These are phyloP conservation scores for Zophobas atratus DNA, from an alignment of 1,140 invertebrate species.

Conservation along the genomic window DNA sequence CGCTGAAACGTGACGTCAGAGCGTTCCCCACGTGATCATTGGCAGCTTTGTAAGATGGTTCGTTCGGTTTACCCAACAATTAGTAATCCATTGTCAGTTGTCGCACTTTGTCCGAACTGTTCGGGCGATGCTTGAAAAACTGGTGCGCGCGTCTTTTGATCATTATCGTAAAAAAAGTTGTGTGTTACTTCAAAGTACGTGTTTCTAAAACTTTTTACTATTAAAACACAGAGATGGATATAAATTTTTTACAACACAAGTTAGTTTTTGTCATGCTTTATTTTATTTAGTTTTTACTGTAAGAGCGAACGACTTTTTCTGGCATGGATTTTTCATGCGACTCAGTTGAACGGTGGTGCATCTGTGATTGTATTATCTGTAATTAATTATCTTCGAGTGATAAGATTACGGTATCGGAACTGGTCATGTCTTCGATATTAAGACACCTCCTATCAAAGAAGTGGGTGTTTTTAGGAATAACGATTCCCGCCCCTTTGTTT, in stretches of 20 bases:
- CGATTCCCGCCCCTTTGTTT: slow-evolving; percentile 16
- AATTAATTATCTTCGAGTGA: slow-evolving; percentile 15
- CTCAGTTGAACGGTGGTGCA: slow-evolving; percentile 18
- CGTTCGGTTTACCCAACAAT: slow-evolving; percentile 27
- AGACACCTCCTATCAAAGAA: slow-evolving; percentile 54
- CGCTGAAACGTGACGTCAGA: slow-evolving; percentile 34
- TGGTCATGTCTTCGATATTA: slow-evolving; percentile 56
- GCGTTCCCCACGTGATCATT: slow-evolving; percentile 29
- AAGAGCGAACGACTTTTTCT: slow-evolving; percentile 25
- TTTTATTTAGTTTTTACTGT: slow-evolving; percentile 28
- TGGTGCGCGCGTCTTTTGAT: background rate
- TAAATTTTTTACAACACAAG: slow-evolving; percentile 61
- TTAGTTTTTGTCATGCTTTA: slow-evolving; percentile 54
- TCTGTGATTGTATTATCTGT: slow-evolving; percentile 41
- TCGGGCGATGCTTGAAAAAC: slow-evolving; percentile 39
- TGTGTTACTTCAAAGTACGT: slow-evolving; percentile 19
- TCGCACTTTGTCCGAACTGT: slow-evolving; percentile 35
- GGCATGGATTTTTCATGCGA: slow-evolving; percentile 30
- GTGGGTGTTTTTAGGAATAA: slow-evolving; percentile 41
- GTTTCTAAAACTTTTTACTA: slow-evolving; percentile 11
- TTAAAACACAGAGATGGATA: slow-evolving; percentile 52
- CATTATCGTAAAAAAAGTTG: slow-evolving; percentile 5
- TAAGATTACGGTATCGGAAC: slow-evolving; percentile 40
- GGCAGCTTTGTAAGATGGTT: slow-evolving; percentile 26
- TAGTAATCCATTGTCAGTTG: slow-evolving; percentile 39